Evolutionary conservation across 2,888 invertebrate genomes (phyloP), one percentile per base, ranked within the genome.

Genomic region (Panorpa germanica): DNA sequence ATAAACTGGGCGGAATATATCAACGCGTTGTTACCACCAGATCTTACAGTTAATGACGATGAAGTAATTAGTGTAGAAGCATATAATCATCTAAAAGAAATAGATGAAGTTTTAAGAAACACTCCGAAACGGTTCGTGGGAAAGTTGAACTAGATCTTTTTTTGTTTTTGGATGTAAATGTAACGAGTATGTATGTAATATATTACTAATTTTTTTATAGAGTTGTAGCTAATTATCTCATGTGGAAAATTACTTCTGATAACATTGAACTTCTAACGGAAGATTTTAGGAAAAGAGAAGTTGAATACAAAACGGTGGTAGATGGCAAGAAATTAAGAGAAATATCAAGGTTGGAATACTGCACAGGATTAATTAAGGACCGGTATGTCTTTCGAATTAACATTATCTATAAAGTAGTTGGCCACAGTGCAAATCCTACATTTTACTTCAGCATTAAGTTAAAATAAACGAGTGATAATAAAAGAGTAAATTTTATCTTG

Each of bases 321-420:
- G 77, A 77, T 5, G 88, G 88, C 2, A 73, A 75, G 48, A 80
- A 81, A 1, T 82, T 83, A 47, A 60, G 81, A 32, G 82, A 83
- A 49, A 71, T 85, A 24, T 63, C 88, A 10, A 90, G 90, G 90
- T 86, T 86, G 58, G 85, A 88, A 49, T 90, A 88, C 47, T 72
- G 82, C 46, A 67, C 75, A n/a, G n/a, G n/a, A n/a, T n/a, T n/a
- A n/a, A n/a, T n/a, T n/a, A n/a, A n/a, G n/a, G n/a, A n/a, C n/a
- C n/a, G n/a, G n/a, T n/a, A n/a, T n/a, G n/a, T n/a, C n/a, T n/a
- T n/a, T n/a, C n/a, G n/a, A n/a, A n/a, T n/a, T n/a, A n/a, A n/a
- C n/a, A n/a, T n/a, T n/a, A n/a, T n/a, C n/a, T n/a, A n/a, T n/a
- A n/a, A n/a, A n/a, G n/a, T n/a, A n/a, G n/a, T n/a, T n/a, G n/a